Base-by-base conservation (phyloP, 1,140 invertebrate species). In the Nasonia giraulti region DNA sequence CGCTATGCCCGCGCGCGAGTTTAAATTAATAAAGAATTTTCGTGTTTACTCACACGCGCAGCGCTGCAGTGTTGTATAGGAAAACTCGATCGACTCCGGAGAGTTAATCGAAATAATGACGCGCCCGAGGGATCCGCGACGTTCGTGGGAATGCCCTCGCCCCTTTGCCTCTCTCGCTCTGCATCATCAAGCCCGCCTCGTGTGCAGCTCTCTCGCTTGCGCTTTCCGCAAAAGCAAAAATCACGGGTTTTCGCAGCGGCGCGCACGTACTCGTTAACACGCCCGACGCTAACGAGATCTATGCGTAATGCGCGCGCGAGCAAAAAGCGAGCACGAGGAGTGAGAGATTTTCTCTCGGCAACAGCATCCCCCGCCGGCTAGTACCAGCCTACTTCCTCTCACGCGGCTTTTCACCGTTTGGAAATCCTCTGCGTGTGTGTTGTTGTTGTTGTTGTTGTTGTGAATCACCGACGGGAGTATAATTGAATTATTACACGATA, bases 231-330 rank as follows among this genome's bases (percentile, higher is more conserved):
- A 80, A 80, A 37, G 69, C 78, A 76, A 85, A 80, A 85, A 80
- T 80, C 78, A 80, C 27, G 33, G 27, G 33, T 74, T 40, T 44
- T 71, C 74, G 37, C 82, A 1, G 27, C 27, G 27, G 27, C 27
- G 40, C 66, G 44, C 66, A 47, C 17, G 33, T 62, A 71, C 71
- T 84, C 86, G 76, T 76, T 27, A 47, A 20, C 50, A 44, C 44
- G 17, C 62, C 20, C 66, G 87, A 33, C 33, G 6, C 31, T 87
- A 87, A 87, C 74, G 74, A 88, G 85, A 88, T 62, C n/a, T n/a
- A 62, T 20, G 55, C 87, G 85, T 88, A 79, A 86, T 80, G 23
- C 87, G 71, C 47, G 27, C 62, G 47, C 31, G 40, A 12, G 6
- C 31, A 77, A 23, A 44, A 37, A 40, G 20, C 37, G 77, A 80